Evolutionary conservation across 2,113 vertebrate genomes (phyloP).

Genomic region (Talpa occidentalis): DNA sequence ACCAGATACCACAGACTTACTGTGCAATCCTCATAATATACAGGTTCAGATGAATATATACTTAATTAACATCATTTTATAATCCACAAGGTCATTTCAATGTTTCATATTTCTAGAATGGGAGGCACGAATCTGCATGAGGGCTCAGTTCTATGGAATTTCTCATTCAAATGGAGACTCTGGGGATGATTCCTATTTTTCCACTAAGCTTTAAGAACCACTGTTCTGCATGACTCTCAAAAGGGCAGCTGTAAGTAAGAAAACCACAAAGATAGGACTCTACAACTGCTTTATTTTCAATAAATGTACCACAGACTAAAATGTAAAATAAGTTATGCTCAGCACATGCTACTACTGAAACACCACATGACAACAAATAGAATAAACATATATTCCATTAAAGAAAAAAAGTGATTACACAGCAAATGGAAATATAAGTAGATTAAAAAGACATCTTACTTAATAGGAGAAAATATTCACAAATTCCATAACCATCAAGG

Average conservation of each 20-base stretch:
- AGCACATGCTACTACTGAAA: slow-evolving; percentile 60
- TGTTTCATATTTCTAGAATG: background rate
- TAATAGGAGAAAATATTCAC: too few relatives aligned
- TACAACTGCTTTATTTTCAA: slow-evolving; percentile 4
- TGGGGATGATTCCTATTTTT: background rate
- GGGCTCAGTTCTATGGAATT: background rate
- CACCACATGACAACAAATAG: slow-evolving; percentile 56
- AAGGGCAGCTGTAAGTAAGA: background rate
- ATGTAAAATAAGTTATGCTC: slow-evolving; percentile 60
- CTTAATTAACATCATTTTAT: slow-evolving; percentile 21
- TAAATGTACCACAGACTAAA: slow-evolving; percentile 14
- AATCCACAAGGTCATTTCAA: slow-evolving; percentile 19
- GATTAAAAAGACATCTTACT: too few relatives aligned
- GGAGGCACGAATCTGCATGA: background rate
- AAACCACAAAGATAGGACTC: background rate
- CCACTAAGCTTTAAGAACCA: background rate
- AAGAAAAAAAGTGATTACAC: slow-evolving; percentile 21
- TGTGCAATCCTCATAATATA: background rate
- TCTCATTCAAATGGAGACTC: background rate
- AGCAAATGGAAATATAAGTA: too few relatives aligned
- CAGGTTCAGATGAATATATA: background rate
- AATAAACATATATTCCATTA: slow-evolving; percentile 68
- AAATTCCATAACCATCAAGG: too few relatives aligned
- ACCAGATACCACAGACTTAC: background rate
- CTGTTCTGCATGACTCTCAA: slow-evolving; percentile 7